These are phyloP conservation scores for Mormyrus iriodes DNA, from an alignment of 2,113 vertebrate genomes.

Conservation along the genomic window DNA sequence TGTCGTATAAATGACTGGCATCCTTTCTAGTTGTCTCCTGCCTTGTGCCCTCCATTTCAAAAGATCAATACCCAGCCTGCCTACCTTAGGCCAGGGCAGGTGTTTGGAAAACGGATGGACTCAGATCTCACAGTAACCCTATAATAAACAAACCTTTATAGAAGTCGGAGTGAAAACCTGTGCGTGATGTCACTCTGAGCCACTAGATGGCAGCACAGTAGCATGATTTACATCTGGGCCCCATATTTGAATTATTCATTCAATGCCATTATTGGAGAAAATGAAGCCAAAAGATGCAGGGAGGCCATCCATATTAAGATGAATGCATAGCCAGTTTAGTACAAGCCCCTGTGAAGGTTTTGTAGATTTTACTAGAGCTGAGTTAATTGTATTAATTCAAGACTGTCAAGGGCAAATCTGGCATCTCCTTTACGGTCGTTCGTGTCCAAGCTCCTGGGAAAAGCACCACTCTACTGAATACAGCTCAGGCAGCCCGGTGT, in stretches of 20 bases:
- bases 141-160: not conserved
- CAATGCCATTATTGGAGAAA: not conserved
- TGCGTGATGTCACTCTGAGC: not conserved
- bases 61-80: not conserved
- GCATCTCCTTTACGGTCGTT: not conserved
- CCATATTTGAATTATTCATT: not conserved
- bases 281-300: not conserved
- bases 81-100: not conserved
- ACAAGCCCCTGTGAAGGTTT: not conserved
- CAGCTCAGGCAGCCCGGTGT: not conserved
- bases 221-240: not conserved
- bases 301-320: not conserved
- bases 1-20: not conserved
- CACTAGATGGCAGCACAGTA: not conserved
- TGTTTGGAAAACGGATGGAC: not conserved
- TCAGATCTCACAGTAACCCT: not conserved
- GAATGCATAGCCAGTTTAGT: not conserved
- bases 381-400: not conserved
- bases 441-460: not conserved
- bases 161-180: not conserved
- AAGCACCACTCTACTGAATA: not conserved
- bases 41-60: not conserved
- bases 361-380: not conserved
- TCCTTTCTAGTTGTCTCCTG: not conserved
- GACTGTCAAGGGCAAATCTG: not conserved